Percentiles rank a stretch among this genome's conserved stretches.
phyloP scores from a whole-genome alignment of 2,113 vertebrate species.

The Tauraco erythrolophus region DNA sequence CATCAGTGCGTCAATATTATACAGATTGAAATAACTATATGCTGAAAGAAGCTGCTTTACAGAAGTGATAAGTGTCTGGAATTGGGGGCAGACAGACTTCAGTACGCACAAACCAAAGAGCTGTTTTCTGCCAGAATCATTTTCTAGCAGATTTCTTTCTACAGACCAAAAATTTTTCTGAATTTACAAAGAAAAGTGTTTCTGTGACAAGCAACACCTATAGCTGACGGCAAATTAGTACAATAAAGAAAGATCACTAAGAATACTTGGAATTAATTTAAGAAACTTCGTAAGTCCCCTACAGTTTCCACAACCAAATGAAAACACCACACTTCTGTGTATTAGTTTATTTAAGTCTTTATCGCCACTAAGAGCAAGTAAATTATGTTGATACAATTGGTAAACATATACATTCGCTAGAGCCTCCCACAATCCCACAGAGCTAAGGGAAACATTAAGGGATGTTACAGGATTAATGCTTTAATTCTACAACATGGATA shows the following conservation, averaged over 20 bases:
- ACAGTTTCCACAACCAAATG: not conserved
- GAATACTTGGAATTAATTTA: not conserved
- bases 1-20: not conserved
- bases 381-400: conserved; percentile 33
- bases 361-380: conserved; percentile 52
- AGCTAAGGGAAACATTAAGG: conserved; percentile 52
- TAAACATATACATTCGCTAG: conserved; percentile 27
- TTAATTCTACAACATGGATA: conserved; percentile 43
- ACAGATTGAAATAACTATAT: not conserved
- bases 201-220: not conserved
- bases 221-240: not conserved
- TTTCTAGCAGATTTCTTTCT: not conserved
- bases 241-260: not conserved
- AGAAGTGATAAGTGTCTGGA: not conserved
- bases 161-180: not conserved
- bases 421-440: conserved; percentile 20
- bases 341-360: conserved; percentile 64
- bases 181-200: not conserved
- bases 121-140: not conserved
- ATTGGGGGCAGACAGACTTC: not conserved
- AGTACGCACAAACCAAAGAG: not conserved
- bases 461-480: conserved; percentile 61
- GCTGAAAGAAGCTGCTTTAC: not conserved
- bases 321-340: not conserved
- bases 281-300: not conserved